Percentiles rank a stretch among this genome's conserved stretches.
Evolutionary conservation across 1,140 invertebrate genomes (phyloP).

Genomic region (Bacillus rossius): DNA sequence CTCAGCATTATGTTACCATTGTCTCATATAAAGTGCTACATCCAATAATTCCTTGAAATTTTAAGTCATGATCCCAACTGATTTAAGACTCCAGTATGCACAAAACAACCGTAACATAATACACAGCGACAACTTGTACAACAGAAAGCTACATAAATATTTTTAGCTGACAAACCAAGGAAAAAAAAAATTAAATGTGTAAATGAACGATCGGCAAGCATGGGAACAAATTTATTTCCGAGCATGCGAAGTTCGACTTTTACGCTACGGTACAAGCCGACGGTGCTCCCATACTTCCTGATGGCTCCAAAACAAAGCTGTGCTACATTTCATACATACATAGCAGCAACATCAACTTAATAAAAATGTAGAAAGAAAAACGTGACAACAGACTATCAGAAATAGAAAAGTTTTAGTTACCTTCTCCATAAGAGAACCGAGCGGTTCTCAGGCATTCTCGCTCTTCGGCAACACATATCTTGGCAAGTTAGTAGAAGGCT

Average conservation of each 20-base stretch:
- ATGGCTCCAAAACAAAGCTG: constrained; percentile 1
- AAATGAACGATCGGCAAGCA: background rate
- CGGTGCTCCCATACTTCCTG: background rate
- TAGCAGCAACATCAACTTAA: no score
- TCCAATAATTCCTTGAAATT: background rate
- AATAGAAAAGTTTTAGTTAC: background rate
- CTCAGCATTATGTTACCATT: no score
- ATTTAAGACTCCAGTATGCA: background rate
- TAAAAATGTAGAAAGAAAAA: background rate
- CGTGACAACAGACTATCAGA: constrained; percentile 3
- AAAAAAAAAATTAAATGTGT: background rate
- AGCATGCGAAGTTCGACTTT: no score
- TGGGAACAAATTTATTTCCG: background rate
- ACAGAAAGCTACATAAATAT: background rate
- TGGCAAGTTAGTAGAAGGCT: background rate
- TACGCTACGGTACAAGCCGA: background rate
- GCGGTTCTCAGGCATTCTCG: background rate
- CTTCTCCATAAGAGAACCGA: background rate
- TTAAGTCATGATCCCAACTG: background rate
- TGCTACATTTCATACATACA: background rate
- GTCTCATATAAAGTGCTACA: background rate
- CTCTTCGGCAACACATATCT: background rate
- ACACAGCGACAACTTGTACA: no score
- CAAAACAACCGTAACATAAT: background rate
- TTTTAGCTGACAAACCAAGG: background rate